Conservation (phyloP, 2,888 invertebrate species). For the Sclerodermus sp. region DNA sequence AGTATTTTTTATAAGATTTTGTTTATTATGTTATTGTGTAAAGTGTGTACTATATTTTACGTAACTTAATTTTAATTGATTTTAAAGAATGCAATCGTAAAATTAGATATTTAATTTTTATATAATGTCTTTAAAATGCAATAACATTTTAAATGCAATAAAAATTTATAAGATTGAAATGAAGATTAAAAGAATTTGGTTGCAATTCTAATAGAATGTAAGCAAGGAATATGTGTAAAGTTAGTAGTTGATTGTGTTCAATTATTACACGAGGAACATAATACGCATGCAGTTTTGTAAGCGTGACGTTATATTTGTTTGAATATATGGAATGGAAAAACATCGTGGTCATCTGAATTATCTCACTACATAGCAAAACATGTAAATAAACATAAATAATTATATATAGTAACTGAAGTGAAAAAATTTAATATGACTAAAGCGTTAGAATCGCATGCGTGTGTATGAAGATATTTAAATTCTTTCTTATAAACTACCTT, state of each 20-base stretch:
- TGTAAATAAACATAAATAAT: conserved; percentile 37
- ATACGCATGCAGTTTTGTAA: conserved; percentile 2
- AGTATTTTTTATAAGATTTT: conserved; percentile 5
- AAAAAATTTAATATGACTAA: conserved; percentile 22
- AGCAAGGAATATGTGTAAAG: conserved; percentile 3
- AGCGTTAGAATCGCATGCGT: conserved; percentile 20
- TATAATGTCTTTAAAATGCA: background rate
- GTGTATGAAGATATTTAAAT: conserved; percentile 21
- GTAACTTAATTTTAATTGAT: background rate
- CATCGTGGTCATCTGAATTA: conserved; percentile 41
- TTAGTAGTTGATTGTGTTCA: conserved; percentile 14
- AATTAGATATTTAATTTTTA: background rate
- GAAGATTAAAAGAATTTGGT: background rate
- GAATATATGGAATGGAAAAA: conserved; percentile 16
- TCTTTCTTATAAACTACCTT: conserved; percentile 21
- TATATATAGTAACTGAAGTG: conserved; percentile 20
- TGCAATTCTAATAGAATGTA: background rate
- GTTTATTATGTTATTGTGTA: conserved; percentile 1
- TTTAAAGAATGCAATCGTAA: background rate
- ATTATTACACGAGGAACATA: background rate
- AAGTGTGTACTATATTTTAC: background rate
- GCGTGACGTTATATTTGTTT: background rate
- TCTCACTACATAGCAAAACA: conserved; percentile 22
- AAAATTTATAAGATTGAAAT: background rate
- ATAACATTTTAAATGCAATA: background rate